phyloP scores from a whole-genome alignment of 1,140 invertebrate genomes.

The Dryas iulia region DNA sequence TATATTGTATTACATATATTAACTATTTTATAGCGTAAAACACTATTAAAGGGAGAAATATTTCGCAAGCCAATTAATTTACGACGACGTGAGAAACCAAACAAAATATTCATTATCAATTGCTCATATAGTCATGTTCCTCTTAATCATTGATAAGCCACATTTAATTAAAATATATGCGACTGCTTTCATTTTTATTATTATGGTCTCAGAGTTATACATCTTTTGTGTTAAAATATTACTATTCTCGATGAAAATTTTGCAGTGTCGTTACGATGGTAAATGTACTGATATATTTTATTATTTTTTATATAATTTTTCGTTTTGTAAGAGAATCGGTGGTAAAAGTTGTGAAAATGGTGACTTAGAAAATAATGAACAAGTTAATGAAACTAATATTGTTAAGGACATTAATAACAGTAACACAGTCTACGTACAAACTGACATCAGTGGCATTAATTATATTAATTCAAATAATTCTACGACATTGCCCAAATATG shows the following conservation, averaged over 20 bases:
- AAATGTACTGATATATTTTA: neutral
- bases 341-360: neutral
- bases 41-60: neutral
- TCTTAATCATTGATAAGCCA: constrained; percentile 5
- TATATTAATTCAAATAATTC: neutral
- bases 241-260: neutral
- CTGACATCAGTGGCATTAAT: neutral
- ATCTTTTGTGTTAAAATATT: neutral
- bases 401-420: neutral
- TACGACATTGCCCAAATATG: neutral
- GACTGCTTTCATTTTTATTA: neutral
- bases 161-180: constrained; percentile 8
- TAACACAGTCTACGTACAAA: neutral
- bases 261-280: neutral
- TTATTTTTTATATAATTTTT: neutral
- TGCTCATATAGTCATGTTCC: neutral
- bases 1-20: too few species aligned
- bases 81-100: neutral
- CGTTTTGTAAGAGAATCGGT: neutral
- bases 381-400: neutral
- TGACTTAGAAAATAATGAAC: neutral
- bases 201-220: neutral
- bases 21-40: neutral
- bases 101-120: neutral
- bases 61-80: neutral